Evolutionary conservation across 2,888 invertebrate genomes (phyloP).

Genomic region (Drosophila meridionalis): DNA sequence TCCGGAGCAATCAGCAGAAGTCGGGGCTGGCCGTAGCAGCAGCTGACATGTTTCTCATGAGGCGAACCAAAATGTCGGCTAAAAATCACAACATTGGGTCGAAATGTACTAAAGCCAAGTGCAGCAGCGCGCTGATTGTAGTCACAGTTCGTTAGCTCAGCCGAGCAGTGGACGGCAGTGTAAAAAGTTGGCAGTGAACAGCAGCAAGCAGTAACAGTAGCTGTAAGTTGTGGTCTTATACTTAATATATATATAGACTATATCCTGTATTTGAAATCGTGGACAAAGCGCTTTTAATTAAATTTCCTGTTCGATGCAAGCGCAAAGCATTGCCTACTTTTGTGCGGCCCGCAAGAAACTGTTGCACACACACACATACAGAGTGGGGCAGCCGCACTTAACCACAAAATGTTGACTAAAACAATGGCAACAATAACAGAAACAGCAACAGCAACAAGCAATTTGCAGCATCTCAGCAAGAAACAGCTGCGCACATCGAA

Average conservation of each 20-base stretch:
- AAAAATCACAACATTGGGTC: slow-evolving; percentile 26
- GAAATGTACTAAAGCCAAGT: slow-evolving; percentile 68
- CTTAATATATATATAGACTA: slow-evolving; percentile 20
- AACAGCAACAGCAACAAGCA: slow-evolving; percentile 50
- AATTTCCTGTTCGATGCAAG: slow-evolving; percentile 67
- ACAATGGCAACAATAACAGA: slow-evolving; percentile 52
- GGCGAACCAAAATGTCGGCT: slow-evolving; percentile 24
- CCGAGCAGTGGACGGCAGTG: slow-evolving; percentile 19
- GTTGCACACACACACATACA: slow-evolving; percentile 55
- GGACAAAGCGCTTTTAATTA: slow-evolving; percentile 67
- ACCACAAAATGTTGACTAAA: slow-evolving; percentile 61
- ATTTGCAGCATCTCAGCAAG: slow-evolving; percentile 64
- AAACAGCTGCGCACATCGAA: slow-evolving; percentile 61
- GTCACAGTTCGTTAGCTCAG: slow-evolving; percentile 64
- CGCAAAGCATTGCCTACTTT: slow-evolving; percentile 64
- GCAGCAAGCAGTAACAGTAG: slow-evolving; percentile 7
- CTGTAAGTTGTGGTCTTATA: slow-evolving; percentile 47
- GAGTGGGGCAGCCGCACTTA: slow-evolving; percentile 4
- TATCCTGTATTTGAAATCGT: slow-evolving; percentile 32
- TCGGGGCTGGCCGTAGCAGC: slow-evolving; percentile 21
- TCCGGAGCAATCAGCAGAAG: slow-evolving; percentile 58
- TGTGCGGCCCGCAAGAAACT: slow-evolving; percentile 49
- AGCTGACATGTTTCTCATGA: slow-evolving; percentile 72
- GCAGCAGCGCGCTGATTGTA: slow-evolving; percentile 51
- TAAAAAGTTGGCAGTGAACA: slow-evolving; percentile 7